Conservation (phyloP, 2,113 vertebrate genomes). For the Eidolon helvum region DNA sequence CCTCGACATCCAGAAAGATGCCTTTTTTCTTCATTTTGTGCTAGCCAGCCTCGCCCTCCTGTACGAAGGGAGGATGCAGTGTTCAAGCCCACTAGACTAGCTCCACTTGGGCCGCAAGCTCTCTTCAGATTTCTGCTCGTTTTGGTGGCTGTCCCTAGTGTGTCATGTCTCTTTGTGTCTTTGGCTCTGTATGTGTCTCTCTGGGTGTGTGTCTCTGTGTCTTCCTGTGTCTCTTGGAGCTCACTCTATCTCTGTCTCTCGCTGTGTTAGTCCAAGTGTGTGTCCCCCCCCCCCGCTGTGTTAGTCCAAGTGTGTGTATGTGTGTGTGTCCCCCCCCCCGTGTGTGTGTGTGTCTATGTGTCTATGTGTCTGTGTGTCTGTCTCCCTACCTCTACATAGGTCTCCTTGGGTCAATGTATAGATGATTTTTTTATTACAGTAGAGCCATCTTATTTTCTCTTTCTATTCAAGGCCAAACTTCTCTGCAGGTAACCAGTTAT, state of each 20-base stretch:
- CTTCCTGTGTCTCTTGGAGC: neutral
- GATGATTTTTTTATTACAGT: neutral
- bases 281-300: no score
- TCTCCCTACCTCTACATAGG: neutral
- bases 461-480: neutral
- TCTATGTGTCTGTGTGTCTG: neutral
- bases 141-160: neutral
- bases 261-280: neutral
- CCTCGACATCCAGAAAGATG: neutral
- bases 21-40: neutral
- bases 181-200: neutral
- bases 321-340: neutral
- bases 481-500: neutral
- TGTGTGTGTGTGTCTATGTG: neutral
- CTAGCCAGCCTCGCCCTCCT: neutral
- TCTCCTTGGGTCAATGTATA: neutral
- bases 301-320: no score
- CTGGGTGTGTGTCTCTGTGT: neutral
- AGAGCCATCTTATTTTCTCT: neutral
- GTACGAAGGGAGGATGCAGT: rapidly evolving
- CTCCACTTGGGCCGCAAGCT: neutral
- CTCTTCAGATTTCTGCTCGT: neutral
- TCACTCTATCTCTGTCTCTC: neutral
- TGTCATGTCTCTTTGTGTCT: neutral
- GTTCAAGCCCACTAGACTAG: neutral